Base-by-base conservation (phyloP, 2,797 vertebrate species). In the Paratrypauchen microcephalus region DNA sequence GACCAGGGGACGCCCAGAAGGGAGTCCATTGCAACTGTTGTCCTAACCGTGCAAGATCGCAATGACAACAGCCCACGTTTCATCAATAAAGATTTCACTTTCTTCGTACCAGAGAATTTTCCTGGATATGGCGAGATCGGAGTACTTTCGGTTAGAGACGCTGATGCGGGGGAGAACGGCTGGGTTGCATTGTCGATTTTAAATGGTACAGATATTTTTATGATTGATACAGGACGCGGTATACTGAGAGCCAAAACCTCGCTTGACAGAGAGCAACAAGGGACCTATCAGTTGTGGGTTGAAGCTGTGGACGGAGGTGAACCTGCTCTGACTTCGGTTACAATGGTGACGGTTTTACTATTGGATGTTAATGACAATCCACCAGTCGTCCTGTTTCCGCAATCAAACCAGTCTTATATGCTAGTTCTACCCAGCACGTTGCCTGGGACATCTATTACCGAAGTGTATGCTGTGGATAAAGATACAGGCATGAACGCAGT, bases 401-500 rank as follows among this genome's bases (percentile, higher is more conserved):
- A 97, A 3, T 99, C 98, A 54, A 99, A 99, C 83, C 96, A 95
- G 91, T 99, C 98, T 1, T 99, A 97, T 69, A 91, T 99, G 87
- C 85, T 99, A 71, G 97, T 99, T 21, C 90, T 98, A 62, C 97
- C 97, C 54, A 95, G 90, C 68, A 99, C 98, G 0, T 88, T 95
- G 26, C 97, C 97, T 11, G 98, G 97, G 47, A 98, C 97, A 56
- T 96, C 96, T 4, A 95, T 99, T 68, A 97, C 97, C 5, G 98
- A 99, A 73, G 97, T 99, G 4, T 99, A 99, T 26, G 97, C 98
- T 18, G 96, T 99, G 1, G 97, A 99, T 86, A 97, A 95, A 83
- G 98, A 99, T 82, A 97, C 97, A 0, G 98, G 98, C 59, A 99
- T 99, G 97, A 99, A 99, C 41, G 98, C 97, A 8, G 97, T 99